Conservation (phyloP, 2,888 invertebrate species). For the Drosophila formosana region DNA sequence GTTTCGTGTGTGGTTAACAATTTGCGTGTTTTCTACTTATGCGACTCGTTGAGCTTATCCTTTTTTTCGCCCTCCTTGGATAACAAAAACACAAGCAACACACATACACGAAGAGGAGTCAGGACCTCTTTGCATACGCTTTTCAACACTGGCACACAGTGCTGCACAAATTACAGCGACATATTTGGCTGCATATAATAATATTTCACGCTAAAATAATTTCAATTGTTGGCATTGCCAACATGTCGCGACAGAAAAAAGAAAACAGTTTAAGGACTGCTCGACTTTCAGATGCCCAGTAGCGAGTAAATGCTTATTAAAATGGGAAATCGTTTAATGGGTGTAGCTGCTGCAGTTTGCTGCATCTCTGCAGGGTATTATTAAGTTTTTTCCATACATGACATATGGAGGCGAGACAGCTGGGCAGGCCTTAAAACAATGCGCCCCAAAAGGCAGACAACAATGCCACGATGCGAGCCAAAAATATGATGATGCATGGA, state of each 20-base stretch:
- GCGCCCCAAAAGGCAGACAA: constrained; percentile 23
- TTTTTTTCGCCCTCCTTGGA: constrained; percentile 21
- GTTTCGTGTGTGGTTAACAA: constrained; percentile 60
- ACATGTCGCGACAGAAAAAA: constrained; percentile 48
- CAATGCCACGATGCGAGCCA: constrained; percentile 17
- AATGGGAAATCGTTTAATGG: neutral
- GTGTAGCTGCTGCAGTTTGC: neutral
- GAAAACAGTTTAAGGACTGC: neutral
- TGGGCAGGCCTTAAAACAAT: constrained; percentile 39
- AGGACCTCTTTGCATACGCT: constrained; percentile 21
- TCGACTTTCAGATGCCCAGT: constrained; percentile 6
- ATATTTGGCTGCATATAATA: constrained; percentile 35
- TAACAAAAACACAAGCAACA: constrained; percentile 6
- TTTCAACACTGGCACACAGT: constrained; percentile 35
- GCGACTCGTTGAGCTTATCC: constrained; percentile 46
- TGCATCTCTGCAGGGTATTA: constrained; percentile 3
- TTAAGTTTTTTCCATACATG: constrained; percentile 7
- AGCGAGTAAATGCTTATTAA: too few relatives aligned
- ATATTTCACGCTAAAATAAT: constrained; percentile 48
- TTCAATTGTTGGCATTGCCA: constrained; percentile 49
- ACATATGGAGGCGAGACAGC: constrained; percentile 33
- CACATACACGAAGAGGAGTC: neutral
- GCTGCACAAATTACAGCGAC: constrained; percentile 21
- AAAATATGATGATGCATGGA: constrained; percentile 41
- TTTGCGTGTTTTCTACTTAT: constrained; percentile 54